Evolutionary conservation across 1,140 invertebrate genomes (phyloP).

Genomic region (Colletes latitarsis): DNA sequence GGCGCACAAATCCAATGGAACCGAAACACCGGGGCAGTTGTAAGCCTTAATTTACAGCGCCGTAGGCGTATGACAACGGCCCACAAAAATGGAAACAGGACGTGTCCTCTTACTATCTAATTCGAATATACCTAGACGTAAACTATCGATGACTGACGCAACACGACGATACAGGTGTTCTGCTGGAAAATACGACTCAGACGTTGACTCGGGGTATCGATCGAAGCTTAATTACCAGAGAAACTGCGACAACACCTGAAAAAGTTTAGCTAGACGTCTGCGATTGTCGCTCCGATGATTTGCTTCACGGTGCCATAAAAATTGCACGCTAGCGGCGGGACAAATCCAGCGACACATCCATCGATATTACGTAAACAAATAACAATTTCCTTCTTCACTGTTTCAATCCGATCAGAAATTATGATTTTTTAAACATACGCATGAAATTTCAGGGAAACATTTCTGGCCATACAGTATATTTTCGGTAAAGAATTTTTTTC

Average conservation of each 20-base stretch:
- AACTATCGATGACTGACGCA: neutral
- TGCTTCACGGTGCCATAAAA: too few relatives aligned
- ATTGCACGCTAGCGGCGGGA: too few relatives aligned
- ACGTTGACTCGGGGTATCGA: neutral
- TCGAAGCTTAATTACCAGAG: neutral
- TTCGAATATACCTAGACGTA: neutral
- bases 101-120: neutral
- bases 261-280: neutral
- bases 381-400: too few relatives aligned
- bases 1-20: slow-evolving; percentile 49
- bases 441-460: too few relatives aligned
- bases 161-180: slow-evolving; percentile 26
- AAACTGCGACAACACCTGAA: neutral
- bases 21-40: neutral
- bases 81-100: slow-evolving; percentile 10
- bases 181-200: neutral
- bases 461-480: too few relatives aligned
- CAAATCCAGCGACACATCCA: too few relatives aligned
- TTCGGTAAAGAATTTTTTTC: too few relatives aligned
- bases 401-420: too few relatives aligned
- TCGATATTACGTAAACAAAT: too few relatives aligned
- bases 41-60: slow-evolving; percentile 42
- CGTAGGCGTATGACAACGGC: slow-evolving; percentile 31
- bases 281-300: neutral
- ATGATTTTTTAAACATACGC: too few relatives aligned